Percentiles rank a stretch among this genome's conserved stretches.
Evolutionary conservation across 2,113 vertebrate species (phyloP).

Genomic region (Dryoscopus gambensis): DNA sequence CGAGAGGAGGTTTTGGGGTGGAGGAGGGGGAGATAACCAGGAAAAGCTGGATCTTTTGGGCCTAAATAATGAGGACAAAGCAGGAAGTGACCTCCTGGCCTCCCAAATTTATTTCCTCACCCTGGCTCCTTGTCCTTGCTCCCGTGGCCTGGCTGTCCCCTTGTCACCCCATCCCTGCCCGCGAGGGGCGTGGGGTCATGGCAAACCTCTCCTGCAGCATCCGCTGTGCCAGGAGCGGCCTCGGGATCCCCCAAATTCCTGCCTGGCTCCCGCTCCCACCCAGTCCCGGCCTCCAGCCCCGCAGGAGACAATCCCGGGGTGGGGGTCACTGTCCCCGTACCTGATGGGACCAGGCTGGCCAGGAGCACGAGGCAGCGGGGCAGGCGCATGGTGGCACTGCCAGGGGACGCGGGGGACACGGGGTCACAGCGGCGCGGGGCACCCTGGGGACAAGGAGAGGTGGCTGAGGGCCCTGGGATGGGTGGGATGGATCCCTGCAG

Average conservation of each 20-base stretch:
- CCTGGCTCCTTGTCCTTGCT: not conserved
- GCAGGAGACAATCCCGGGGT: rapidly evolving
- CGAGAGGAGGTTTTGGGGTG: not conserved
- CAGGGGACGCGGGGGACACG: not conserved
- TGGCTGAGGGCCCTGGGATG: not conserved
- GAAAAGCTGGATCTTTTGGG: not conserved
- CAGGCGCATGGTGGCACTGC: not conserved
- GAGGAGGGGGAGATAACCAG: rapidly evolving
- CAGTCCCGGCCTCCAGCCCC: not conserved
- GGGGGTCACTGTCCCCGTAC: not conserved
- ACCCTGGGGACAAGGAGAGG: not conserved
- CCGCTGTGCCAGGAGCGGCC: not conserved
- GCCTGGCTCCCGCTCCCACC: not conserved
- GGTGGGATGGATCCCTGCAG: not conserved
- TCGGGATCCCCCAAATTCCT: not conserved
- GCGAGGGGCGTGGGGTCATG: rapidly evolving
- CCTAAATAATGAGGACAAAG: not conserved
- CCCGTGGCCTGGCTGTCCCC: not conserved
- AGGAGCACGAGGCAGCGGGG: not conserved
- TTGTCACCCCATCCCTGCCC: not conserved
- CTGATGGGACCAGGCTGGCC: not conserved
- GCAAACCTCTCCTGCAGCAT: not conserved
- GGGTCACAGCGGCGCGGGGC: rapidly evolving
- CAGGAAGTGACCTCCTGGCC: not conserved
- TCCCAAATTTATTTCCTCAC: not conserved